Conservation (phyloP, 2,888 invertebrate genomes). For the Strigamia transsilvanica region DNA sequence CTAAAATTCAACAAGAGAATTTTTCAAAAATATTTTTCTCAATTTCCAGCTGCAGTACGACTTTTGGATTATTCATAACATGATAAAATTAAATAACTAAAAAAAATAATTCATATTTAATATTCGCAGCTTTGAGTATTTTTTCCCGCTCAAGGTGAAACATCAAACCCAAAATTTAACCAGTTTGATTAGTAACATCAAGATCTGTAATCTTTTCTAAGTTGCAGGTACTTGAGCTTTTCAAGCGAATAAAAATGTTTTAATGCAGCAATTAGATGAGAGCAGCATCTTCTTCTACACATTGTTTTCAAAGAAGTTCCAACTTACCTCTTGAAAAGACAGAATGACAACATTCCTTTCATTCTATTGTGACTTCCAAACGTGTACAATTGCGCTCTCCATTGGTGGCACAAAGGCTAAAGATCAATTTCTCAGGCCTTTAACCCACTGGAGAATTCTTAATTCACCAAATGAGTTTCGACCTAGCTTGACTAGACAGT, state of each 20-base stretch:
- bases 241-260: neutral
- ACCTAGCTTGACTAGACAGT: conserved; percentile 41
- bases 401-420: conserved; percentile 30
- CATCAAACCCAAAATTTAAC: neutral
- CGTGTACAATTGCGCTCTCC: conserved; percentile 15
- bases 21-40: too few species aligned
- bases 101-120: too few species aligned
- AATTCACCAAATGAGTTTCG: conserved; percentile 52
- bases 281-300: neutral
- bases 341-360: conserved; percentile 20
- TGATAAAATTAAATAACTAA: too few species aligned
- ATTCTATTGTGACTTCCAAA: conserved; percentile 26
- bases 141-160: too few species aligned
- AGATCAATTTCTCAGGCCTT: conserved; percentile 30
- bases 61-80: too few species aligned
- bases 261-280: neutral
- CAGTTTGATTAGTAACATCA: neutral
- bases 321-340: conserved; percentile 4
- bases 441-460: conserved; percentile 34
- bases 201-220: neutral
- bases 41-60: too few species aligned
- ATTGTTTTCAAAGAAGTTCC: neutral
- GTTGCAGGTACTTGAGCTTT: neutral
- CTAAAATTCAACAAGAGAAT: too few species aligned
- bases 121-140: too few species aligned